Conservation (phyloP, 2,797 vertebrate species). For the Chiroxiphia lanceolata region DNA sequence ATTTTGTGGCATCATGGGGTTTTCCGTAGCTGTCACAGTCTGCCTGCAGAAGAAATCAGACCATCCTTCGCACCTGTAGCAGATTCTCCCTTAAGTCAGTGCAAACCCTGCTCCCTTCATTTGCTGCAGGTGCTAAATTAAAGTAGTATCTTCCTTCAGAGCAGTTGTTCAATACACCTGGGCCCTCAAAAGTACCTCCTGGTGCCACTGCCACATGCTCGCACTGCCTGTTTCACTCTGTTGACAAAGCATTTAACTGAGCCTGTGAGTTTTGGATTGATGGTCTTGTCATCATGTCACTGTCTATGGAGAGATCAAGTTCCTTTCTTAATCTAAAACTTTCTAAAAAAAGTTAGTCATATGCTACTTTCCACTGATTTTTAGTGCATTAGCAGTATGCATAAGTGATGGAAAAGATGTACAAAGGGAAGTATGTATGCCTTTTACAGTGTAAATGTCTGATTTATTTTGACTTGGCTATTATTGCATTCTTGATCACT, state of each 20-base stretch:
- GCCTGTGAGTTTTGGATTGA: not conserved
- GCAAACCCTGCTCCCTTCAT: not conserved
- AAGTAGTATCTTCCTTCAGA: not conserved
- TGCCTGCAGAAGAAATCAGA: not conserved
- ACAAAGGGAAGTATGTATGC: not conserved
- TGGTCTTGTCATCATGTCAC: fast-evolving
- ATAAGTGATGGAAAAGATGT: not conserved
- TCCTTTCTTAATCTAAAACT: not conserved
- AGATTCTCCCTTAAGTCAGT: not conserved
- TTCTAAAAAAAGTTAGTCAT: not conserved
- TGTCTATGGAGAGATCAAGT: not conserved
- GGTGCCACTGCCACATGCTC: fast-evolving
- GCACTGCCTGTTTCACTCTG: not conserved
- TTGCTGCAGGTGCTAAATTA: not conserved
- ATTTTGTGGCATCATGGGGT: not conserved
- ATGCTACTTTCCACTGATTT: not conserved
- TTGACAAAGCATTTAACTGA: not conserved
- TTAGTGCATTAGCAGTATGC: not conserved
- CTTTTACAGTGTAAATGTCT: not conserved
- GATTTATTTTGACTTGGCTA: not conserved
- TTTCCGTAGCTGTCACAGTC: not conserved
- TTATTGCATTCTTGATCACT: not conserved
- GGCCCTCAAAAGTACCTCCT: not conserved
- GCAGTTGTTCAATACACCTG: not conserved
- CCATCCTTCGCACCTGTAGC: not conserved